Conservation (phyloP, 2,888 invertebrate genomes). For the Leptinotarsa juncta region DNA sequence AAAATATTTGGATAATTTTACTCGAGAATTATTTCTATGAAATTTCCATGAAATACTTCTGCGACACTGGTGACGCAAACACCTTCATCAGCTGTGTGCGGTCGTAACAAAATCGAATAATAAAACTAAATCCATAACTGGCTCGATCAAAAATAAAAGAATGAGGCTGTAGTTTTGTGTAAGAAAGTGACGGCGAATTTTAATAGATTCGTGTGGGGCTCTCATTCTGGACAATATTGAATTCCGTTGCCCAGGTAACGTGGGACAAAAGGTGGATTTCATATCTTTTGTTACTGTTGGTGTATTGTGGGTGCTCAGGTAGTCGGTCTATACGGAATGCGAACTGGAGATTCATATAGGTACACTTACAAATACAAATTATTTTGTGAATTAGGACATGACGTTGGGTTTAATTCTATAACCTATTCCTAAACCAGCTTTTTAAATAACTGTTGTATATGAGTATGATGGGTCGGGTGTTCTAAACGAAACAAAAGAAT, state of each 20-base stretch:
- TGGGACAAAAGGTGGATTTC: conserved; percentile 63
- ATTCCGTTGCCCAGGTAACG: conserved; percentile 62
- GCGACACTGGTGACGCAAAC: conserved; percentile 44
- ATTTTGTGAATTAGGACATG: conserved; percentile 15
- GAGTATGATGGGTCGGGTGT: neutral
- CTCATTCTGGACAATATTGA: conserved; percentile 58
- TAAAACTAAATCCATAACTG: conserved; percentile 56
- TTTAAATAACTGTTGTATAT: neutral
- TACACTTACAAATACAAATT: conserved; percentile 31
- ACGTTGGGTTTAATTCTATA: neutral
- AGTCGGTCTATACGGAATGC: conserved; percentile 56
- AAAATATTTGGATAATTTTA: neutral
- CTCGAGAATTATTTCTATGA: neutral
- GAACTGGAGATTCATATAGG: conserved; percentile 32
- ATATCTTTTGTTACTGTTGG: conserved; percentile 60
- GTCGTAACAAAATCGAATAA: conserved; percentile 45
- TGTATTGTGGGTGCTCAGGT: conserved; percentile 64
- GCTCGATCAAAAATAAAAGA: conserved; percentile 57
- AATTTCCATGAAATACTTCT: conserved; percentile 25
- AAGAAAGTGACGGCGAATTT: conserved; percentile 57
- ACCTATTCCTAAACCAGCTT: neutral
- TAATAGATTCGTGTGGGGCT: conserved; percentile 58
- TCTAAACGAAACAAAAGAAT: neutral
- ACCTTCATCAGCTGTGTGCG: conserved; percentile 43
- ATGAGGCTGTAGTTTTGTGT: conserved; percentile 52